Conservation (phyloP, 2,888 invertebrate species). For the Sphinx pinastri region DNA sequence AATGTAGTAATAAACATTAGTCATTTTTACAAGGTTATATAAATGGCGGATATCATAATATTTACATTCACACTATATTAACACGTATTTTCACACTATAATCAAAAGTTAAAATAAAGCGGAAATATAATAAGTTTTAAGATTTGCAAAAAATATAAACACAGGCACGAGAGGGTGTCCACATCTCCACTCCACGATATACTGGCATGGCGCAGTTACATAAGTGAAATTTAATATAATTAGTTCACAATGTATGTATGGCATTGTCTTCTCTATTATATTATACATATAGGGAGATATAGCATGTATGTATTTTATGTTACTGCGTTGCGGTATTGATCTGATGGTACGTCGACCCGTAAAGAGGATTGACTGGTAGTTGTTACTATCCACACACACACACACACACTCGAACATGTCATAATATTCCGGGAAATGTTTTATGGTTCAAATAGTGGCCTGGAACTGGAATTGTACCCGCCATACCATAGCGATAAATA, state of each 20-base stretch:
- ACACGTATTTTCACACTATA: neutral
- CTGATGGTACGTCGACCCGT: conserved; percentile 31
- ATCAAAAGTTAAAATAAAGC: neutral
- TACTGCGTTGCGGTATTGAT: conserved; percentile 34
- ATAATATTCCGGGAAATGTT: too few species aligned
- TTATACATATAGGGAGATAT: neutral
- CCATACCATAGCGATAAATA: too few species aligned
- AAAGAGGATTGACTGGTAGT: neutral
- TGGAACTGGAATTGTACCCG: too few species aligned
- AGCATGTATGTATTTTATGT: conserved; percentile 8
- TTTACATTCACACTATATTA: neutral
- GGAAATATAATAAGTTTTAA: neutral
- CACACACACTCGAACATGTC: too few species aligned
- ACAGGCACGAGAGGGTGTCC: neutral
- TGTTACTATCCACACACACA: too few species aligned
- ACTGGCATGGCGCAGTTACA: conserved; percentile 5
- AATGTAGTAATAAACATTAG: conserved; percentile 44
- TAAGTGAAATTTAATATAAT: conserved; percentile 10
- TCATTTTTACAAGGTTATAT: conserved; percentile 35
- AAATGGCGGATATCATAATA: neutral
- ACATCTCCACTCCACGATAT: conserved; percentile 14
- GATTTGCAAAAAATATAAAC: neutral
- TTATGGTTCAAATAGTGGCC: too few species aligned
- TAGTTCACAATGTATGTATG: neutral
- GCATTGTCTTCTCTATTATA: conserved; percentile 12